Evolutionary conservation across 2,113 vertebrate genomes (phyloP).

Genomic region (Amphiprion percula): DNA sequence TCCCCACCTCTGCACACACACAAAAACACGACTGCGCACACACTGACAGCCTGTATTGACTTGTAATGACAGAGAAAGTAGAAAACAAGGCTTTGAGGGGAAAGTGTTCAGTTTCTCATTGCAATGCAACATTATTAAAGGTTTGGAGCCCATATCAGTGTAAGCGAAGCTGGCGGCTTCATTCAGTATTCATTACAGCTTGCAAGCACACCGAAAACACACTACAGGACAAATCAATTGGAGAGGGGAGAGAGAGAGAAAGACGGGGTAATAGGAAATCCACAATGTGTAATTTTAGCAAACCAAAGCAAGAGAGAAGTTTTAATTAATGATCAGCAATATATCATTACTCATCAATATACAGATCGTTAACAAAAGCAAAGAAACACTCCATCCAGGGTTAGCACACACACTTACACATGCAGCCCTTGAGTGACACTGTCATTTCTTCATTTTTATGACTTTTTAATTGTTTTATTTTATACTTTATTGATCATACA

Average conservation of each 20-base stretch:
- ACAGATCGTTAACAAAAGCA: not conserved
- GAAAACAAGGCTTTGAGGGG: constrained; percentile 31
- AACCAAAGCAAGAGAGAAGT: not conserved
- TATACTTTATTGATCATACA: too few species aligned
- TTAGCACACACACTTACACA: not conserved
- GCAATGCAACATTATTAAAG: constrained; percentile 50
- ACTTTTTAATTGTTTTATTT: too few species aligned
- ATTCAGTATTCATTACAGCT: constrained; percentile 59
- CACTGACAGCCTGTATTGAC: constrained; percentile 20
- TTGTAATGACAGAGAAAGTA: constrained; percentile 46
- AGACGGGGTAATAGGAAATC: constrained; percentile 5
- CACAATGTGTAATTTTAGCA: constrained; percentile 16
- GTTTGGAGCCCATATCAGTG: constrained; percentile 26
- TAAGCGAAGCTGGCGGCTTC: constrained; percentile 40
- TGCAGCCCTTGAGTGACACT: too few species aligned
- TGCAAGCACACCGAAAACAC: constrained; percentile 14
- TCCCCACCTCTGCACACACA: not conserved
- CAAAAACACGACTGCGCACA: not conserved
- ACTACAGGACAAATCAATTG: constrained; percentile 46
- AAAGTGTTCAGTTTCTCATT: constrained; percentile 35
- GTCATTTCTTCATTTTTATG: too few species aligned
- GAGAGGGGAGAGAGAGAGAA: constrained; percentile 12
- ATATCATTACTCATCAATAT: constrained; percentile 4
- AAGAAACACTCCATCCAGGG: not conserved
- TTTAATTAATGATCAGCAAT: constrained; percentile 7